Conservation (phyloP, 2,888 invertebrate genomes). For the Epinotia demarniana region DNA sequence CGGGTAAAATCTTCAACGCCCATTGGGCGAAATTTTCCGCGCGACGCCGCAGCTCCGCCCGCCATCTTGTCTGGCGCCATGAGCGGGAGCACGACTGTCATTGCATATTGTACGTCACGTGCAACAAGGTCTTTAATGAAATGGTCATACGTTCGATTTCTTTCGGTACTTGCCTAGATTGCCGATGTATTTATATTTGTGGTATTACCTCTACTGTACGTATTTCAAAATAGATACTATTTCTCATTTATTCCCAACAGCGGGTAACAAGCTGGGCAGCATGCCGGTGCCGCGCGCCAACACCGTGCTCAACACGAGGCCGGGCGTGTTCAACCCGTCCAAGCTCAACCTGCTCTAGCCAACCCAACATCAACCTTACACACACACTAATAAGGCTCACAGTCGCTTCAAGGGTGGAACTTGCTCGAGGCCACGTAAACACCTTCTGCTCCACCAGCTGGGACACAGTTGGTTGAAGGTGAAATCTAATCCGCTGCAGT, state of each 20-base stretch:
- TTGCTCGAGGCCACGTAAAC: slow-evolving; percentile 45
- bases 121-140: too few species aligned
- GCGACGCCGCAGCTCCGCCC: too few species aligned
- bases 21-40: too few species aligned
- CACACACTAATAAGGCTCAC: neutral
- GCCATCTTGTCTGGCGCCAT: too few species aligned
- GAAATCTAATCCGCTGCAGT: neutral
- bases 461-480: neutral
- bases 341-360: slow-evolving; percentile 57
- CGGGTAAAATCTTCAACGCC: too few species aligned
- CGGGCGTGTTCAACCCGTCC: slow-evolving; percentile 67
- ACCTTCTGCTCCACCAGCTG: neutral
- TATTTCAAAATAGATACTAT: too few species aligned
- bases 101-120: too few species aligned
- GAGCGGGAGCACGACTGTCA: too few species aligned
- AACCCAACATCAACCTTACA: neutral
- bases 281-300: slow-evolving; percentile 71
- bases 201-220: too few species aligned
- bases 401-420: slow-evolving; percentile 52
- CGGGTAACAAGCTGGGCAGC: slow-evolving; percentile 62
- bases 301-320: slow-evolving; percentile 61
- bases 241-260: slow-evolving; percentile 41
- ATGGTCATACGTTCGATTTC: too few species aligned
- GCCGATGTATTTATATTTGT: too few species aligned
- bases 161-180: too few species aligned